A percentile compares a stretch with the other conserved stretches of the same genome.
These are phyloP conservation scores for Hypsopygia costalis DNA, from an alignment of 2,888 invertebrate species.

Conservation along the genomic window DNA sequence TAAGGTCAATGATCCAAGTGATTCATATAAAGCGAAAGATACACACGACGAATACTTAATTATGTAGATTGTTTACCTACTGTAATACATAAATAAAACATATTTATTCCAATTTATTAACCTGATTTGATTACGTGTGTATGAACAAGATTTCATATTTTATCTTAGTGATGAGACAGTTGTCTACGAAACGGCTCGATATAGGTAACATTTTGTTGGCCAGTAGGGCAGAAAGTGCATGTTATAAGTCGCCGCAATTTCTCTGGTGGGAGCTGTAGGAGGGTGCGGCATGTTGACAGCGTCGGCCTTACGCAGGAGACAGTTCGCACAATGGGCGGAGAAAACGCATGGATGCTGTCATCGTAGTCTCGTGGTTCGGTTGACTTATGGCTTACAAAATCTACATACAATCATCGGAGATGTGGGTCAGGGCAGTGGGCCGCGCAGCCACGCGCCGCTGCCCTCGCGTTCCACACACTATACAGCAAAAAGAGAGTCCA, in stretches of 20 bases:
- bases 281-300: constrained; percentile 35
- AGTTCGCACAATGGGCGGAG: constrained; percentile 55
- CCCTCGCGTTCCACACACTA: constrained; percentile 17
- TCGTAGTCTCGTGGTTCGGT: constrained; percentile 48
- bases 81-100: no score
- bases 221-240: constrained; percentile 62
- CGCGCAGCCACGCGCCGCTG: constrained; percentile 43
- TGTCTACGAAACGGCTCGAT: constrained; percentile 5
- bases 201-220: constrained; percentile 49
- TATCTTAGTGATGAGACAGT: no score
- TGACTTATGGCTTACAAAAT: constrained; percentile 75
- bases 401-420: constrained; percentile 74
- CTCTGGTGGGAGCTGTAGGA: constrained; percentile 38
- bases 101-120: no score
- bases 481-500: not conserved
- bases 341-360: constrained; percentile 72
- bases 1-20: constrained; percentile 1
- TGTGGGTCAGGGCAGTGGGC: constrained; percentile 75
- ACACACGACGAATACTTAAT: constrained; percentile 1
- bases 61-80: constrained; percentile 2
- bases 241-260: constrained; percentile 66
- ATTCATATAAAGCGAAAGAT: constrained; percentile 2
- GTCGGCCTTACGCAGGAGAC: constrained; percentile 24
- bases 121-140: no score
- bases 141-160: no score